Evolutionary conservation across 2,113 vertebrate genomes (phyloP).

Genomic region (Orycteropus afer): DNA sequence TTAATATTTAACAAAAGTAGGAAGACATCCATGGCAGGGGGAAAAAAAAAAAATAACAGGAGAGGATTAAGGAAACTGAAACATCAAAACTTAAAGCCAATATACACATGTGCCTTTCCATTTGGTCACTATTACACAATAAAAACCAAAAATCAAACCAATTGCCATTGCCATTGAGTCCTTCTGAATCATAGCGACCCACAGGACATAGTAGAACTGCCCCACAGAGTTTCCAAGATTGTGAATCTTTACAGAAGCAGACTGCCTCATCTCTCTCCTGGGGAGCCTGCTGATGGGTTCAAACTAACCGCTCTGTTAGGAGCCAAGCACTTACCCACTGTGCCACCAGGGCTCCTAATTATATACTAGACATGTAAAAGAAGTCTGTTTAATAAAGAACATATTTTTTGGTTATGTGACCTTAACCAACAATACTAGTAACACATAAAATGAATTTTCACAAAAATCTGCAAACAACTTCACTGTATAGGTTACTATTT

Average conservation of each 20-base stretch:
- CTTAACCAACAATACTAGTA: accelerated
- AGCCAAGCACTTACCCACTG: neutral
- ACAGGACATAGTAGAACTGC: too few relatives aligned
- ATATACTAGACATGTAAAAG: accelerated
- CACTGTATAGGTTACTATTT: neutral
- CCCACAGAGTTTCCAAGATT: too few relatives aligned
- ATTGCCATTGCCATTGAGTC: too few relatives aligned
- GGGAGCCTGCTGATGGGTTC: neutral
- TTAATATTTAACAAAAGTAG: neutral
- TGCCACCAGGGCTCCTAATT: too few relatives aligned
- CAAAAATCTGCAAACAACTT: neutral
- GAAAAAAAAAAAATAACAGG: neutral
- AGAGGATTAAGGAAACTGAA: neutral
- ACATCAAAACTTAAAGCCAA: neutral
- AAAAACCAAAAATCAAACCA: too few relatives aligned
- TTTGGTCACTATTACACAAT: too few relatives aligned
- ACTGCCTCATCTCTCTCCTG: neutral
- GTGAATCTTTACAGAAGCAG: neutral
- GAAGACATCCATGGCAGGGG: too few relatives aligned
- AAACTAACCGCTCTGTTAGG: neutral
- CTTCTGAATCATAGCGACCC: too few relatives aligned
- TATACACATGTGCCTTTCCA: neutral
- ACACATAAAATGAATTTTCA: neutral
- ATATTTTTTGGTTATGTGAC: neutral
- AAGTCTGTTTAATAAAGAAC: too few relatives aligned